Conservation (phyloP, 2,113 vertebrate genomes). For the Dicerorhinus sumatrensis region DNA sequence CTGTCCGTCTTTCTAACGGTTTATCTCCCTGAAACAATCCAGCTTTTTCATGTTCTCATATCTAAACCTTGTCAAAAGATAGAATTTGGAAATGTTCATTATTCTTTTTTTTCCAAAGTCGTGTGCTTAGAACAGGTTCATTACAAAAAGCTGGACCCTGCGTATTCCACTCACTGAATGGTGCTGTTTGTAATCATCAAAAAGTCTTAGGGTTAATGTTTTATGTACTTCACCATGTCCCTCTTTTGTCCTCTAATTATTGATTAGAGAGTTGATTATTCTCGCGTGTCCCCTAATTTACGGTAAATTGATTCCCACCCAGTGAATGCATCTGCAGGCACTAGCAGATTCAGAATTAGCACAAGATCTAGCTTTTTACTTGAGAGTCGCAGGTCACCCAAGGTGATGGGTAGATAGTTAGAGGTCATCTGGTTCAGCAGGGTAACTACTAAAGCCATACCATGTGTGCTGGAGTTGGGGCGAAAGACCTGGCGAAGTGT, state of each 20-base stretch:
- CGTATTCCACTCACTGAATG: background rate
- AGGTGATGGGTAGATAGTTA: background rate
- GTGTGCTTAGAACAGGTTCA: background rate
- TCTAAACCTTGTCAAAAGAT: background rate
- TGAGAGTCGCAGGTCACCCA: background rate
- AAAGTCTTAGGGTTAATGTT: background rate
- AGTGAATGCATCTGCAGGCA: background rate
- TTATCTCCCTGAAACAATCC: background rate
- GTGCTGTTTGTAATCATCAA: background rate
- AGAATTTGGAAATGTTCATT: background rate
- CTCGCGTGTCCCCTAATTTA: background rate
- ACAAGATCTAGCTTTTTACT: background rate
- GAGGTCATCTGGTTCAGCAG: background rate
- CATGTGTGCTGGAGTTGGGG: background rate
- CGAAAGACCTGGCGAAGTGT: background rate
- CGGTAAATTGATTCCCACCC: background rate
- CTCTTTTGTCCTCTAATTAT: background rate
- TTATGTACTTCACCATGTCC: background rate
- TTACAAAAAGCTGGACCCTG: background rate
- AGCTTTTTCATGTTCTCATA: background rate
- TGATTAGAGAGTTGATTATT: conserved; percentile 10
- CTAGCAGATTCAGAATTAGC: background rate
- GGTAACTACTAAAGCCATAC: background rate
- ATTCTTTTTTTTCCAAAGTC: background rate
- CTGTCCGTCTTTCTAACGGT: background rate